Base-by-base conservation (phyloP, 2,797 vertebrate species). In the Paguma larvata region DNA sequence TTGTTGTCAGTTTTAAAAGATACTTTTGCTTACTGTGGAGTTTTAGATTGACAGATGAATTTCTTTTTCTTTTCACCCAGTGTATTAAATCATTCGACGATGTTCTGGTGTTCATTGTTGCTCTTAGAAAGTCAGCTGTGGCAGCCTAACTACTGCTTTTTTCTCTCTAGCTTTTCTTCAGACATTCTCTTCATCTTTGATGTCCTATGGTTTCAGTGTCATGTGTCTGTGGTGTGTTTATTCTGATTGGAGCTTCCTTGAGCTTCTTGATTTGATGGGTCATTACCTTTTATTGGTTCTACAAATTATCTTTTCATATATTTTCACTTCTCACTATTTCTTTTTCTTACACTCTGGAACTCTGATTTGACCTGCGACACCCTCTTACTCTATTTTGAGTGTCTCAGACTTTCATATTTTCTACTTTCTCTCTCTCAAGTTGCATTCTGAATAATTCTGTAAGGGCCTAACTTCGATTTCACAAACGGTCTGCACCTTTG, bases 381-480 rank as follows among this genome's bases (percentile, higher is more conserved):
- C 18, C 11, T 72, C 10, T 93, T 78, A 10, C 9, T 83, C 6
- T 68, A 4, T 67, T 68, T 32, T 90, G 41, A 87, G 4, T 77
- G 68, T 53, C 14, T 78, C 68, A 77, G 23, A 77, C 41, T 83
- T 41, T 87, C 23, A 6, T 83, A 73, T n/a, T 88, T 88, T 30
- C 34, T 68, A 18, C 34, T 83, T 86, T 95, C 8, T 75, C 38
- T 95, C 70, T 96, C n/a, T 44, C n/a, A 41, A 48, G n/a, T 6
- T 90, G 25, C 56, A n/a, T 96, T 38, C 34, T 84, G 32, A 88
- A 32, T 83, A 91, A 73, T 78, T 91, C 51, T 25, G 79, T 92
- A n/a, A 79, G 15, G 34, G 19, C 34, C n/a, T 85, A 51, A 65
- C 41, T 79, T 94, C 56, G 19, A 91, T 34, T 94, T 86, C 41